Evolutionary conservation across 2,797 vertebrate genomes (phyloP).

Genomic region (Hapalemur alaotrensis): DNA sequence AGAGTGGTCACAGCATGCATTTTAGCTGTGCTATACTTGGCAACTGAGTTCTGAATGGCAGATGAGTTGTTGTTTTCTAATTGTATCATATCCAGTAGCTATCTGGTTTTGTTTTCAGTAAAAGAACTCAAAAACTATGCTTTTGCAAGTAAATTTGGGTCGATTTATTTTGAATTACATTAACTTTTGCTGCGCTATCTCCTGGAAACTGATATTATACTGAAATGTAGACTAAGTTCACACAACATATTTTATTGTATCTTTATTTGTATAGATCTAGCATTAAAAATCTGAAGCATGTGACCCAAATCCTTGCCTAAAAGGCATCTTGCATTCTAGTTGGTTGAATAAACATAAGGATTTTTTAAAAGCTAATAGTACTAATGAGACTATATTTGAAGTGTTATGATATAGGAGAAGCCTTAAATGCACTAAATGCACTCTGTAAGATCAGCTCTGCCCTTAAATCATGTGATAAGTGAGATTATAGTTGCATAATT

Average conservation of each 20-base stretch:
- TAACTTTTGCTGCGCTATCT: background rate
- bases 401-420: background rate
- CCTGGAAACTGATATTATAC: background rate
- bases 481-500: background rate
- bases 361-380: background rate
- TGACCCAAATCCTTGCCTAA: background rate
- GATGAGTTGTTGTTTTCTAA: slow-evolving; percentile 49
- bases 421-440: background rate
- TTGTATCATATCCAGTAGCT: background rate
- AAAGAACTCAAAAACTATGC: background rate
- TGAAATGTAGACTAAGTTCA: slow-evolving; percentile 26
- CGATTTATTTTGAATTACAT: background rate
- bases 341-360: background rate
- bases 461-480: background rate
- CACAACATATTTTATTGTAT: slow-evolving; percentile 14
- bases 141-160: background rate
- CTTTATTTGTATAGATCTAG: background rate
- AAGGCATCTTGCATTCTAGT: background rate
- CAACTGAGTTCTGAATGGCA: slow-evolving; percentile 18
- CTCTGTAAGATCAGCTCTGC: background rate
- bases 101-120: slow-evolving; percentile 23
- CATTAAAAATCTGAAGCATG: background rate
- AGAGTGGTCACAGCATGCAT: slow-evolving; percentile 38
- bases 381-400: background rate
- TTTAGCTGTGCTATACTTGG: slow-evolving; percentile 7